phyloP scores from a whole-genome alignment of 2,888 invertebrate species.

The Tachina lurida region DNA sequence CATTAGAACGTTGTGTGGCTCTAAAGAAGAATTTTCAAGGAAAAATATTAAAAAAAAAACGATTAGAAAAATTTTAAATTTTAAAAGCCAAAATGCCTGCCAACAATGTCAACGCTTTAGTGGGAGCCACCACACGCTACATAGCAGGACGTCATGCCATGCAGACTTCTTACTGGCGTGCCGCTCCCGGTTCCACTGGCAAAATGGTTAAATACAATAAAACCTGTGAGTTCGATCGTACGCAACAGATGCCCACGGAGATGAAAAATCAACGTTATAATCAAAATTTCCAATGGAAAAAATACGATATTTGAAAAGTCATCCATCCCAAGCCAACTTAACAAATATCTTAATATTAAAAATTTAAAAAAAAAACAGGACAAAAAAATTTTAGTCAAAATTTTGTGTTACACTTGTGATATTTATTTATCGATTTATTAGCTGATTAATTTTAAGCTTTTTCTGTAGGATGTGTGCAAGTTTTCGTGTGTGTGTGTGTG shows the following conservation, averaged over 20 bases:
- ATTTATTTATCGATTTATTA: conserved; percentile 8
- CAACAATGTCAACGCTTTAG: conserved; percentile 84
- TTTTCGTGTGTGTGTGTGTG: not conserved
- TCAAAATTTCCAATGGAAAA: conserved; percentile 74
- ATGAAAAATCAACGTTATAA: conserved; percentile 81
- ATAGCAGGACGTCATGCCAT: conserved; percentile 89
- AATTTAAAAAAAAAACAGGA: not conserved
- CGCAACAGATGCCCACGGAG: conserved; percentile 82
- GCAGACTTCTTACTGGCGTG: conserved; percentile 90
- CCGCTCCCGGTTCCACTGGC: conserved; percentile 83
- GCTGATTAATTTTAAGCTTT: not conserved
- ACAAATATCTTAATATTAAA: not conserved
- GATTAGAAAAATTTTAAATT: not conserved
- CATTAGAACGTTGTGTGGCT: conserved; percentile 49
- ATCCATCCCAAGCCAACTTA: not conserved
- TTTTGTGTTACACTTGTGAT: conserved; percentile 43
- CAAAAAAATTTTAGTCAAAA: conserved; percentile 15
- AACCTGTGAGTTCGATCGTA: conserved; percentile 85
- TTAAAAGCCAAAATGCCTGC: conserved; percentile 65
- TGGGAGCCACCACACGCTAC: conserved; percentile 88
- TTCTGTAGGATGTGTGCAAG: not conserved
- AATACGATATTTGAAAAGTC: conserved; percentile 21
- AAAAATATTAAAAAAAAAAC: not conserved
- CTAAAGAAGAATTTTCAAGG: not conserved
- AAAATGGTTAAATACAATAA: conserved; percentile 85